Conservation (phyloP, 2,797 vertebrate genomes). For the Lithobates sylvaticus region DNA sequence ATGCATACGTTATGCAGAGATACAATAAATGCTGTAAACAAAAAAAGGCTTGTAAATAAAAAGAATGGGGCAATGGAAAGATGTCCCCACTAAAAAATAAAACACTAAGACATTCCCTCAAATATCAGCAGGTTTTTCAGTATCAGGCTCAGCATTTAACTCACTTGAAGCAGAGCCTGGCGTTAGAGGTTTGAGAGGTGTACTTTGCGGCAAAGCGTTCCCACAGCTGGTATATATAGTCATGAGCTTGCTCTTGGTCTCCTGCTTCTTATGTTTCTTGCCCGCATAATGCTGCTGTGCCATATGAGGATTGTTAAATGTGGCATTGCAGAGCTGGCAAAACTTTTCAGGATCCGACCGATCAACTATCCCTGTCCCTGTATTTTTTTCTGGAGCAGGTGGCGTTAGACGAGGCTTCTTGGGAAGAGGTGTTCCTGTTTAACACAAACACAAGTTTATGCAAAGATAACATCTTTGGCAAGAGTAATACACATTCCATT, state of each 20-base stretch:
- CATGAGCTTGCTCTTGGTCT: constrained; percentile 94
- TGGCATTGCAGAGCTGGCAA: constrained; percentile 93
- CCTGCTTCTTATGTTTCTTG: constrained; percentile 95
- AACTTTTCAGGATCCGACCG: constrained; percentile 87
- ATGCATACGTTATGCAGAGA: constrained; percentile 12
- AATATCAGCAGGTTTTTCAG: constrained; percentile 22
- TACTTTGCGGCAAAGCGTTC: constrained; percentile 1
- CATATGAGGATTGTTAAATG: constrained; percentile 96
- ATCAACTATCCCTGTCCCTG: constrained; percentile 60
- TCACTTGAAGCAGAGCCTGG: constrained; percentile 53
- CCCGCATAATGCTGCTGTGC: constrained; percentile 95
- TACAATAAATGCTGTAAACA: background rate
- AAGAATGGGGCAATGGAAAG: background rate
- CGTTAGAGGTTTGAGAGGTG: constrained; percentile 15
- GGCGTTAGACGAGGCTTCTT: constrained; percentile 1
- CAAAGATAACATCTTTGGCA: no score
- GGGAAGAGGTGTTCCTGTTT: background rate
- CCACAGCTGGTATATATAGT: constrained; percentile 78
- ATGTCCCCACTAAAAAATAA: background rate
- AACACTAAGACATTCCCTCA: background rate
- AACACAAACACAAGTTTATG: background rate
- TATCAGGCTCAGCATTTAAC: constrained; percentile 39
- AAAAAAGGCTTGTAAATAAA: constrained; percentile 20
- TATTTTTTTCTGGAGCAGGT: constrained; percentile 37
- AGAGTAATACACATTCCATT: no score